Conservation (phyloP, 2,797 vertebrate species). For the Echeneis naucrates region DNA sequence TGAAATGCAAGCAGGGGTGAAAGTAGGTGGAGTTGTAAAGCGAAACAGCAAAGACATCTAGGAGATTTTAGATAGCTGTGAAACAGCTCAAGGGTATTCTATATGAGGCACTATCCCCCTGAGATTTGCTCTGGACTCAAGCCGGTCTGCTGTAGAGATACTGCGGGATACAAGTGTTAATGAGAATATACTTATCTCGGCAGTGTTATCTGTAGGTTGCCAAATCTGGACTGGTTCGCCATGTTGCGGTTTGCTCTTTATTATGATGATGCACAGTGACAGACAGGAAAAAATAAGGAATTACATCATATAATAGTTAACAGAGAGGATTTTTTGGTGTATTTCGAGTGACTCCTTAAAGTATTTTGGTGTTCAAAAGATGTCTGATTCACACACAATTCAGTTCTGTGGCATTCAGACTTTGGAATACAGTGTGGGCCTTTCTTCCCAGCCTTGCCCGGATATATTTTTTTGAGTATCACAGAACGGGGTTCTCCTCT, state of each 20-base stretch:
- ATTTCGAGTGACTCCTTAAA: slow-evolving; percentile 2
- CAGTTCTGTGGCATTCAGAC: slow-evolving; percentile 13
- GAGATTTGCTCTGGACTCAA: slow-evolving; percentile 82
- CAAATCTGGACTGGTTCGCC: slow-evolving; percentile 55
- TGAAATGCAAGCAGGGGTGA: slow-evolving; percentile 66
- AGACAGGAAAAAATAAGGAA: not conserved
- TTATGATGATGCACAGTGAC: slow-evolving; percentile 7
- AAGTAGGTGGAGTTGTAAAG: slow-evolving; percentile 66
- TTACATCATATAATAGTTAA: not conserved
- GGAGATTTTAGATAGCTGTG: slow-evolving; percentile 78
- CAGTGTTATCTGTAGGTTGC: slow-evolving; percentile 73
- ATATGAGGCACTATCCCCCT: slow-evolving; percentile 80
- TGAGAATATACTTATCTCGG: slow-evolving; percentile 83
- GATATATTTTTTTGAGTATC: slow-evolving; percentile 51
- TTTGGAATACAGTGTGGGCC: slow-evolving; percentile 31
- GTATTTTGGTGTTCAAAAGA: slow-evolving; percentile 16
- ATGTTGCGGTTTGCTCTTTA: slow-evolving; percentile 44
- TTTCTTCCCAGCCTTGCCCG: slow-evolving; percentile 27
- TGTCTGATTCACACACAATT: slow-evolving; percentile 4
- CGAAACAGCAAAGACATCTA: slow-evolving; percentile 73
- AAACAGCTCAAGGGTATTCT: slow-evolving; percentile 86
- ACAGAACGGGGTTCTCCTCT: slow-evolving; percentile 62
- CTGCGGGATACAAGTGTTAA: slow-evolving; percentile 83
- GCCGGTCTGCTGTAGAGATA: slow-evolving; percentile 76
- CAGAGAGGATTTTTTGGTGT: not conserved